Base-by-base conservation (phyloP, 37 sponge, comb jelly and placozoan species). In the Axinella damicornis region DNA sequence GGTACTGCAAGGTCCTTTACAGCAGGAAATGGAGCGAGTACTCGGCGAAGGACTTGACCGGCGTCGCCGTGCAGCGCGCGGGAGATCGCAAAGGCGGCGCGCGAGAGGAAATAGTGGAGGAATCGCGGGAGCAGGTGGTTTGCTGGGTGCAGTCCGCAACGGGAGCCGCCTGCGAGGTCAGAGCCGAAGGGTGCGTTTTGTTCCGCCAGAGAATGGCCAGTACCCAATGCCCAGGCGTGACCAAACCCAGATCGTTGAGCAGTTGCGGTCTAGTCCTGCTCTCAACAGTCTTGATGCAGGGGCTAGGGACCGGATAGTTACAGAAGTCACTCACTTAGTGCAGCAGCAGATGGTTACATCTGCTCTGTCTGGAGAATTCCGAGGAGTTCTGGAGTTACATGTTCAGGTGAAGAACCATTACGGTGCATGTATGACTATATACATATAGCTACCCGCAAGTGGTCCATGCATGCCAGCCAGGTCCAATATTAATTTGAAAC, bases 361-460 rank as follows among this genome's bases (percentile, higher is more conserved):
- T 56, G 80, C 92, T 4, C 88, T 97, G 38, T 85, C 87, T 27
- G 92, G 94, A 13, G 90, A 93, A 25, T 91, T 97, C 63, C 61
- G 97, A 69, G 92, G 94, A 34, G 92, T 87, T 17, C 74, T 97
- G 28, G 97, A 97, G 74, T 76, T 93, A 19, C 93, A 96, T 71
- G 88, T 96, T 46, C 93, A 91, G 74, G 89, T 86, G 69, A 59
- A 63, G 41, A n/a, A n/a, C n/a, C n/a, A n/a, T n/a, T n/a, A n/a
- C n/a, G n/a, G n/a, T n/a, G n/a, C n/a, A n/a, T n/a, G n/a, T n/a
- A n/a, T n/a, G n/a, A n/a, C n/a, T n/a, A n/a, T n/a, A n/a, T n/a
- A n/a, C n/a, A n/a, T n/a, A n/a, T n/a, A n/a, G n/a, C n/a, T n/a
- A n/a, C n/a, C n/a, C n/a, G n/a, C n/a, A n/a, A n/a, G n/a, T n/a